phyloP scores from a whole-genome alignment of 23 tunicate species.

The Ciona savignyi region DNA sequence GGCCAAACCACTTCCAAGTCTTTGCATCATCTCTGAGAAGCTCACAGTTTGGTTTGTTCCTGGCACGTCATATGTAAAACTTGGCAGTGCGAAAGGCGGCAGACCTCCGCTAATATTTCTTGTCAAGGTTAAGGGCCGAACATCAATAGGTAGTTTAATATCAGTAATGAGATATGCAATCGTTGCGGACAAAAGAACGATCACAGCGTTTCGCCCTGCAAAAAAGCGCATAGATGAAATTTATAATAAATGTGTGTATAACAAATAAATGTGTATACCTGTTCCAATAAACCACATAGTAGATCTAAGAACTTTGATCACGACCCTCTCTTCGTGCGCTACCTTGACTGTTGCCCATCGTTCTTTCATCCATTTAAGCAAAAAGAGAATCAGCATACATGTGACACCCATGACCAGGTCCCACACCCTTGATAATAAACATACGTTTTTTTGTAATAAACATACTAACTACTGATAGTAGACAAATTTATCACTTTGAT shows the following conservation, averaged over 20 bases:
- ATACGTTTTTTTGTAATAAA: too few relatives aligned
- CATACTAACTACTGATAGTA: too few relatives aligned
- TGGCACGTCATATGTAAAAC: constrained; percentile 25
- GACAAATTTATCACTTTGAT: too few relatives aligned
- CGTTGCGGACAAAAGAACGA: constrained; percentile 39
- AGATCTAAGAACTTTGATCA: constrained; percentile 16
- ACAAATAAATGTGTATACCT: constrained; percentile 18
- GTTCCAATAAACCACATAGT: constrained; percentile 70
- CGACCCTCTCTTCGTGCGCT: constrained; percentile 26
- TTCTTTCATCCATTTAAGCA: constrained; percentile 46
- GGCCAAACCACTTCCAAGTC: constrained; percentile 62
- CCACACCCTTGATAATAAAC: constrained; percentile 30
- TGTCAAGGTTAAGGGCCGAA: constrained; percentile 51
- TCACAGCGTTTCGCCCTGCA: constrained; percentile 62
- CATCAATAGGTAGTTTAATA: constrained; percentile 25
- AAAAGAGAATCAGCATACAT: constrained; percentile 46
- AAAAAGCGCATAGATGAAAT: too few relatives aligned
- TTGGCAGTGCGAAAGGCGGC: constrained; percentile 40
- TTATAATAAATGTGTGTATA: too few relatives aligned
- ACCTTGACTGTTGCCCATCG: constrained; percentile 33
- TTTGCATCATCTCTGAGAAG: constrained; percentile 29
- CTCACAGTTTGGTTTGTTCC: constrained; percentile 32
- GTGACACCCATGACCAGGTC: constrained; percentile 50
- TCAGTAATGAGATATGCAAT: constrained; percentile 67
- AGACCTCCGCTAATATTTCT: constrained; percentile 60